Evolutionary conservation across 1,140 invertebrate genomes (phyloP).

Genomic region (Micrasema longulum): DNA sequence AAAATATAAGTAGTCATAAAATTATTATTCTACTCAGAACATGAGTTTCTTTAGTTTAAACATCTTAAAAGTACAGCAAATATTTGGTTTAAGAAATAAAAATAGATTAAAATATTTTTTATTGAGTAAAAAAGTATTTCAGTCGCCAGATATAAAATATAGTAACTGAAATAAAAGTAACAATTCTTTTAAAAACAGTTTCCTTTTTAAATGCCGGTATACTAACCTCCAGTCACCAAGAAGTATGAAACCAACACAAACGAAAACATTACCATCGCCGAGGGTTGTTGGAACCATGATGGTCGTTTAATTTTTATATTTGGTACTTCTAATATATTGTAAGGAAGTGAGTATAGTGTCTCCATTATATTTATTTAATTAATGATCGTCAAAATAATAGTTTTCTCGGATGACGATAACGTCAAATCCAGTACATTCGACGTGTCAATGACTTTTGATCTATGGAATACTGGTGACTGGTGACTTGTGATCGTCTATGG

Average conservation of each 20-base stretch:
- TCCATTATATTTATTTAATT: constrained; percentile 75
- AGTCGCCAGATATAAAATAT: too few relatives aligned
- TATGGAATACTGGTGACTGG: background rate
- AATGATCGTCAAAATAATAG: background rate
- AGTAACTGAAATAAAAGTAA: too few relatives aligned
- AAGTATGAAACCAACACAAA: constrained; percentile 95
- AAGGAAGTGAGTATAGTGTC: constrained; percentile 82
- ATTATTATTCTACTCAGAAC: too few relatives aligned
- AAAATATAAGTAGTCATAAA: too few relatives aligned
- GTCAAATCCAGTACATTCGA: background rate
- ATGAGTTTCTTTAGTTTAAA: too few relatives aligned
- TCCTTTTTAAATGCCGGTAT: constrained; percentile 40
- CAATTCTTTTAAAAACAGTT: too few relatives aligned
- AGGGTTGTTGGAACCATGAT: constrained; percentile 92
- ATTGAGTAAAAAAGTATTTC: too few relatives aligned
- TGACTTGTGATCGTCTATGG: too few relatives aligned
- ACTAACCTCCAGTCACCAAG: constrained; percentile 95
- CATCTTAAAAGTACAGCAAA: too few relatives aligned
- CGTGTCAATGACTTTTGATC: constrained; percentile 7
- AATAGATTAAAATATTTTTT: too few relatives aligned
- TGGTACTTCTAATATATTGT: constrained; percentile 87
- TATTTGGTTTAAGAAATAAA: too few relatives aligned
- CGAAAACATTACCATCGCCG: constrained; percentile 93
- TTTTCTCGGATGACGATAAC: constrained; percentile 7
- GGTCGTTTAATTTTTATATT: constrained; percentile 93